Evolutionary conservation across 2,113 vertebrate genomes (phyloP), one percentile per base, ranked within the genome.

Genomic region (Microtus pennsylvanicus): DNA sequence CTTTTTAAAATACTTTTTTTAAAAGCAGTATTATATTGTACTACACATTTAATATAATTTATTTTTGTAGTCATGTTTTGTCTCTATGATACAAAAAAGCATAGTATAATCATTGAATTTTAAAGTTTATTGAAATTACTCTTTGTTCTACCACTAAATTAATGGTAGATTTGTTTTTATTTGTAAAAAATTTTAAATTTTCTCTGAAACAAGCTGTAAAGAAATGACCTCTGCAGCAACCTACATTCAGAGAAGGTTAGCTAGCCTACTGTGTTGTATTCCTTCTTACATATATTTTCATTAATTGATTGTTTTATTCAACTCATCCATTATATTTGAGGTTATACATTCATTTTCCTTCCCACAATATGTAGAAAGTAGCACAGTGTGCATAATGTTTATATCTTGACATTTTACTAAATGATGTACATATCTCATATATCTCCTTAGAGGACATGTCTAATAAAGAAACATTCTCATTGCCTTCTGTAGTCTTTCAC

Each of bases 41-140:
- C 16, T 92, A 55, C 55, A 61, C 3, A 67, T 92, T 89, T 24
- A 83, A 72, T 81, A 47, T 35, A 86, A 93, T 77, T 30, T 89
- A 89, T 89, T 35, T 92, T 82, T 87, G 30, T 19, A 74, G 17
- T 93, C 14, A 91, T 65, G 85, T 96, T 89, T 94, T 95, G 33
- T 81, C 8, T 63, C 78, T 35, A 70, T 35, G 33, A 30, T 24
- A 33, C 30, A 69, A 67, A 85, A 28, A 82, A 8, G 16, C 58
- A 55, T 52, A 85, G 55, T 69, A 21, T 3, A 88, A 12, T 76
- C 17, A 52, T 17, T 89, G 38, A 72, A 65, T 82, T 82, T 65
- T 65, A 72, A 86, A 76, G 45, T 90, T 90, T 88, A 80, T 85
- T 86, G 78, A 86, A 22, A 88, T 88, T 72, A 76, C 50, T 93